Base-by-base conservation (phyloP, 2,888 invertebrate genomes). In the Callosobruchus maculatus region DNA sequence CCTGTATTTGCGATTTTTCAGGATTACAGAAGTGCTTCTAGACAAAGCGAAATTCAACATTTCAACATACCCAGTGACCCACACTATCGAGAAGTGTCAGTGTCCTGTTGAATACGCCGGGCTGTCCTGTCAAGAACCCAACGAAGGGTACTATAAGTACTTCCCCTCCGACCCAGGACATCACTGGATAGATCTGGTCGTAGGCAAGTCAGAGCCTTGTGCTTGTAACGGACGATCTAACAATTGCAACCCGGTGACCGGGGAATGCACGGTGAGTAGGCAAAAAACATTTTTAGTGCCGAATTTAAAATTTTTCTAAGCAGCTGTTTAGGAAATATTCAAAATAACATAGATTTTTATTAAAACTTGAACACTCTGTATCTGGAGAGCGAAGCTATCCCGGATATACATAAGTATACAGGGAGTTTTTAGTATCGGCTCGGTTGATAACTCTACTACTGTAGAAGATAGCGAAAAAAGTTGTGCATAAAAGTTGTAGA, bases 81-180 rank as follows among this genome's bases (percentile, higher is more conserved):
- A 80, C 72, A 77, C 96, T 0, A 93, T 98, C 0, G 98, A 98
- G 87, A 89, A 93, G 75, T 98, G 98, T 86, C 90, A 91, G 70
- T 98, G 98, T 83, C 94, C 96, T 0, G 88, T 89, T 91, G 75
- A 85, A 79, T 98, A 97, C 88, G 91, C 93, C 77, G 95, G 96
- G 0, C 90, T 93, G 0, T 98, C 98, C 0, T 99, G 99, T 86
- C 98, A 98, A 88, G 92, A 94, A 84, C 95, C 96, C 0, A 94
- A 93, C 67, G 86, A 90, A 7, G 98, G 98, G 0, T 97, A 93
- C 86, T 95, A 92, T 83, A 89, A 95, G 72, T 94, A 94, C 90
- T 92, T 93, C 84, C 91, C 92, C 0, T 91, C 93, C 67, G 92
- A 93, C 20, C 92, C 93, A 0, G 92, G 93, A 0, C 67, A 73